These are phyloP conservation scores for Rattus norvegicus DNA, from an alignment of 2,113 vertebrate species.

Conservation along the genomic window GRCr8 NC_086031.1:33289001-33289500, in stretches of 20 bases:
- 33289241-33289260: not conserved
- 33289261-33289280: not conserved
- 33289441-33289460: conserved; percentile 17
- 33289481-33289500: not conserved
- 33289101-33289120: too few relatives aligned
- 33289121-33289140: too few relatives aligned
- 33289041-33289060: too few relatives aligned
- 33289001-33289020: not conserved
- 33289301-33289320: not conserved
- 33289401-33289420: not conserved
- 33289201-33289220: not conserved
- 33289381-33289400: conserved; percentile 36
- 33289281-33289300: not conserved
- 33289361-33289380: not conserved
- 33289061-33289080: not conserved
- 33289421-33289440: conserved; percentile 36
- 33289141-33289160: not conserved
- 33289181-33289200: not conserved
- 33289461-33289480: not conserved
- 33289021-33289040: not conserved
- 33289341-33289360: conserved; percentile 13
- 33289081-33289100: not conserved
- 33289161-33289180: not conserved
- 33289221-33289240: not conserved
- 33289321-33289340: not conserved